These are phyloP conservation scores for Caenorhabditis zanzibari DNA, from an alignment of 2,888 invertebrate genomes.

Conservation along the genomic window DNA sequence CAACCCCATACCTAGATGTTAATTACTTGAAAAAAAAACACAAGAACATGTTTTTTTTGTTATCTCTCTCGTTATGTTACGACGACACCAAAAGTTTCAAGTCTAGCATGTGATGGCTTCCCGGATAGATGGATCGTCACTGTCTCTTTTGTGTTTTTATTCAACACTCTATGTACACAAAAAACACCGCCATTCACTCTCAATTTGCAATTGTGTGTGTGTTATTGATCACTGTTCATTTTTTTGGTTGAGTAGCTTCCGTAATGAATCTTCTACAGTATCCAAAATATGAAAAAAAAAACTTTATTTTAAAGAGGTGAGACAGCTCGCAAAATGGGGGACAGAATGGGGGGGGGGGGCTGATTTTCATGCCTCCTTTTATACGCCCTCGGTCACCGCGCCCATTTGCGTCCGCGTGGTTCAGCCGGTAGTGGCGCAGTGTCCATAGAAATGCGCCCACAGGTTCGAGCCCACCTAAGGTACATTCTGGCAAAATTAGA, in stretches of 20 bases:
- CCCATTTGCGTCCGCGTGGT: no score
- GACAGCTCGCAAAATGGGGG: no score
- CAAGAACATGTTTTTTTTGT: conserved; percentile 20
- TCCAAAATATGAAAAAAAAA: no score
- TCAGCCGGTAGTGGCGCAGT: no score
- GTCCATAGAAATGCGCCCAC: no score
- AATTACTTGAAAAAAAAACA: conserved; percentile 3
- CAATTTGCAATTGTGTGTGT: conserved; percentile 20
- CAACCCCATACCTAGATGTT: neutral
- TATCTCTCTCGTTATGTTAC: conserved; percentile 14
- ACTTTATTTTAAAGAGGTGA: no score
- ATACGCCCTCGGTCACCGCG: no score
- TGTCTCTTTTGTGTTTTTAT: conserved; percentile 29
- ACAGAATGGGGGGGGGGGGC: no score
- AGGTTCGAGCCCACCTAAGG: no score
- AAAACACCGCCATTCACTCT: conserved; percentile 26
- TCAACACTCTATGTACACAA: conserved; percentile 45
- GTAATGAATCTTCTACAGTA: neutral
- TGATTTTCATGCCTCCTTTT: no score
- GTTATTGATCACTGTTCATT: conserved; percentile 25
- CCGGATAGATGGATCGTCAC: conserved; percentile 23
- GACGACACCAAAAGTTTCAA: conserved; percentile 34
- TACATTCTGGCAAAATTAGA: no score
- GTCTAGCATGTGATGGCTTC: conserved; percentile 33
- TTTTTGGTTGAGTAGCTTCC: conserved; percentile 7